phyloP scores from a whole-genome alignment of 2,113 vertebrate species.

The Bufo gargarizans region DNA sequence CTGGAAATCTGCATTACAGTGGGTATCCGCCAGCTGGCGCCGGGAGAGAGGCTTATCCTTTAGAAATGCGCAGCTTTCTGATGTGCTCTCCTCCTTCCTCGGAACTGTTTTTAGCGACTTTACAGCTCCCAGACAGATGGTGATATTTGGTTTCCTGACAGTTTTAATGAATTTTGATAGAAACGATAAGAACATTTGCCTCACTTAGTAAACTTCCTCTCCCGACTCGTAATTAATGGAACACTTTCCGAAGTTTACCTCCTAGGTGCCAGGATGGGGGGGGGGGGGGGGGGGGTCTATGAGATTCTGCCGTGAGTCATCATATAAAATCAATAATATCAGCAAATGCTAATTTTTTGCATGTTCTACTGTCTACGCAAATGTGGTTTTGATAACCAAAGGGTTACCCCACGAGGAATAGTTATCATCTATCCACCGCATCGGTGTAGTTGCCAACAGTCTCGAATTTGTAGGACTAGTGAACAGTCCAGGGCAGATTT shows the following conservation, averaged over 20 bases:
- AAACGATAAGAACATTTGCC: conserved; percentile 75
- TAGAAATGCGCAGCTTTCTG: conserved; percentile 65
- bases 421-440: no score
- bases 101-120: conserved; percentile 71
- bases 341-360: neutral
- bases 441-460: no score
- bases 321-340: neutral
- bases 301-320: neutral
- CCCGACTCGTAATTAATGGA: conserved; percentile 74
- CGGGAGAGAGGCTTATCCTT: conserved; percentile 61
- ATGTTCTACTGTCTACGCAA: neutral
- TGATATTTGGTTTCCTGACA: conserved; percentile 77
- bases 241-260: conserved; percentile 61
- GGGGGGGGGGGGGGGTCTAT: neutral
- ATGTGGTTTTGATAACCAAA: neutral
- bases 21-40: conserved; percentile 61
- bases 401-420: no score
- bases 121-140: conserved; percentile 74
- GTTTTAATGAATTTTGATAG: conserved; percentile 74
- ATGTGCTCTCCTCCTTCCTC: conserved; percentile 67
- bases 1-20: neutral
- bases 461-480: no score
- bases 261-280: neutral
- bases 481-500: no score
- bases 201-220: conserved; percentile 74